Base-by-base conservation (phyloP, 1,140 invertebrate genomes). In the Pachyrhynchus sulphureomaculatus region DNA sequence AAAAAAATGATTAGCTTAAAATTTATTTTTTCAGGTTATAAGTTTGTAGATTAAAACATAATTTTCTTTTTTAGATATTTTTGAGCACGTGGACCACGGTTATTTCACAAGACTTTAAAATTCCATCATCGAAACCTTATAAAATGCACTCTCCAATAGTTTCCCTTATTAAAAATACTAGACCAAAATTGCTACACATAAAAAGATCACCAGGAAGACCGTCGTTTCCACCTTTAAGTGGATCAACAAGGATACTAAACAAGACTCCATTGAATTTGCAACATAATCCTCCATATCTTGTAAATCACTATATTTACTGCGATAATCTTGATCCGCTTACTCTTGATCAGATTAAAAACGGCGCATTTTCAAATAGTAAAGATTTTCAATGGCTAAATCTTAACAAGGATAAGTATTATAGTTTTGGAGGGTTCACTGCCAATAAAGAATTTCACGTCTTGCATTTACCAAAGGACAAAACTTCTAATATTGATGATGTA, bases 381-480 rank as follows among this genome's bases (percentile, higher is more conserved):
- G n/a, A 39, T 5, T n/a, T 51, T 33, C 44, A 59, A 29, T 21
- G 42, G 9, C 18, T 51, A 17, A 44, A 44, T 44, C 20, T 44
- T 18, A 6, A 39, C 8, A 44, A 49, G 17, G 18, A 29, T 8
- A 17, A 29, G 3, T 32, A 26, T 18, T 4, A 24, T 9, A 17
- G 32, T 29, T 49, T 49, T 33, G 18, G n/a, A 8, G 47, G 47
- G n/a, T 61, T 29, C 41, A 45, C 42, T 3, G 48, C 48, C 5
- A 32, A 61, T 45, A 61, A 61, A 15, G 58, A 61, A 53, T 21
- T 61, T 4, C 58, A 61, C 26, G 47, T 61, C 20, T 24, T 61
- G 20, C 39, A 61, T 53, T 47, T 61, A 24, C 58, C 58, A 9
- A 52, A 52, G 26, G 41, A 53, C 2, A 42, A 53, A 29, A 26